These are phyloP conservation scores for Epicauta chinensis DNA, from an alignment of 1,140 invertebrate species.

Conservation along the genomic window DNA sequence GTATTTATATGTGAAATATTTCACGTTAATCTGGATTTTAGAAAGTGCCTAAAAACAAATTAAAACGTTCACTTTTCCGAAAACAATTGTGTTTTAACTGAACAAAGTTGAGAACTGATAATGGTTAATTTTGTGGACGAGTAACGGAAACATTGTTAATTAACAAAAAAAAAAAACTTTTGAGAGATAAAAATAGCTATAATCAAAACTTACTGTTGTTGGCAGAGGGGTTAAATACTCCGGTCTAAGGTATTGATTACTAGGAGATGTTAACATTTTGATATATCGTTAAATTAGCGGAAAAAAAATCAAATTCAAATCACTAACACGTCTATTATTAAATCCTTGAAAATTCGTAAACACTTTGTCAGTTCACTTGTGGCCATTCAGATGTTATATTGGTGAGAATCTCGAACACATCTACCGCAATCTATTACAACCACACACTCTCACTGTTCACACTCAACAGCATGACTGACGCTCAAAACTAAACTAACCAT, in stretches of 20 bases:
- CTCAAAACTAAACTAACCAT: slow-evolving; percentile 17
- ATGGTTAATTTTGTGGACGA: too few relatives aligned
- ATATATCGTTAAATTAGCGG: not conserved
- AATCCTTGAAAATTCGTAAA: not conserved
- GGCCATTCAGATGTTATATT: too few relatives aligned
- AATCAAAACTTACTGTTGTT: slow-evolving; percentile 85
- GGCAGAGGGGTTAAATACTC: slow-evolving; percentile 85
- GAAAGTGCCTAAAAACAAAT: too few relatives aligned
- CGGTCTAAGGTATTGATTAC: slow-evolving; percentile 83
- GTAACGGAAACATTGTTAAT: too few relatives aligned
- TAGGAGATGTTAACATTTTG: slow-evolving; percentile 67
- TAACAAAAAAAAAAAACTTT: too few relatives aligned
- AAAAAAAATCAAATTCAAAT: not conserved
- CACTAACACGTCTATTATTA: not conserved
- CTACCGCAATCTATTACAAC: not conserved
- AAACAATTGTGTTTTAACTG: too few relatives aligned
- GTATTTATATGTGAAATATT: too few relatives aligned
- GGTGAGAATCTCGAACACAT: not conserved
- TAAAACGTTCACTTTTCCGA: too few relatives aligned
- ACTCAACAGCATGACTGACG: slow-evolving; percentile 30
- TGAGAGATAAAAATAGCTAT: too few relatives aligned
- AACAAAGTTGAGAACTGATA: too few relatives aligned
- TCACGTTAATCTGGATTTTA: too few relatives aligned
- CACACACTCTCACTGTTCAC: slow-evolving; percentile 7
- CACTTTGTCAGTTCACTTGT: too few relatives aligned